These are phyloP conservation scores for Clarias magur DNA, from an alignment of 2,113 vertebrate genomes.

Conservation along the genomic window DNA sequence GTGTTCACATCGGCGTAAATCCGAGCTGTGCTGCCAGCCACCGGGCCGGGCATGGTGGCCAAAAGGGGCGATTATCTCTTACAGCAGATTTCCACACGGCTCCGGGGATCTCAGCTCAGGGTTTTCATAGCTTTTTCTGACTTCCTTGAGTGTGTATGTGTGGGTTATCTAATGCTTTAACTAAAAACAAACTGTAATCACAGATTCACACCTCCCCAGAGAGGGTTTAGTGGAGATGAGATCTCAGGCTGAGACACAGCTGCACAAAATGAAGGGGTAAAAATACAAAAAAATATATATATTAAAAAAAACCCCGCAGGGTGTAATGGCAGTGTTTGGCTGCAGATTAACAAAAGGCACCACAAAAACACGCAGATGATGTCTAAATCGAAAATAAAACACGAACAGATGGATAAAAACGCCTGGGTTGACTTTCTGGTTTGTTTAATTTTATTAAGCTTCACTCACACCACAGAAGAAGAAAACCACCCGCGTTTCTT, in stretches of 20 bases:
- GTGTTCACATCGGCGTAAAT: conserved; percentile 96
- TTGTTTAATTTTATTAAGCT: background rate
- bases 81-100: conserved; percentile 31
- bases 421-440: background rate
- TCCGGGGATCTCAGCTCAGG: conserved; percentile 22
- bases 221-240: background rate
- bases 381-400: background rate
- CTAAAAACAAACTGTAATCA: background rate
- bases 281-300: background rate
- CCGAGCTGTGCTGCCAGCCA: conserved; percentile 91
- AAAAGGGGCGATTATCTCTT: background rate
- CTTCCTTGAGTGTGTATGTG: background rate
- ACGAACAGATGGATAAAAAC: background rate
- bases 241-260: background rate
- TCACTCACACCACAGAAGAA: conserved; percentile 21
- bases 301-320: too few relatives aligned
- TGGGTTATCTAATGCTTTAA: background rate
- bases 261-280: too few relatives aligned
- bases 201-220: background rate
- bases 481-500: conserved; percentile 8
- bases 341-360: background rate
- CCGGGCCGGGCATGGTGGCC: conserved; percentile 90
- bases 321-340: background rate
- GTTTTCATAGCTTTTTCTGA: conserved; percentile 8
- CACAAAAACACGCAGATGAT: background rate